These are phyloP conservation scores for Diplogasteroides magnus DNA, from an alignment of 1,140 invertebrate genomes.

Conservation along the genomic window DNA sequence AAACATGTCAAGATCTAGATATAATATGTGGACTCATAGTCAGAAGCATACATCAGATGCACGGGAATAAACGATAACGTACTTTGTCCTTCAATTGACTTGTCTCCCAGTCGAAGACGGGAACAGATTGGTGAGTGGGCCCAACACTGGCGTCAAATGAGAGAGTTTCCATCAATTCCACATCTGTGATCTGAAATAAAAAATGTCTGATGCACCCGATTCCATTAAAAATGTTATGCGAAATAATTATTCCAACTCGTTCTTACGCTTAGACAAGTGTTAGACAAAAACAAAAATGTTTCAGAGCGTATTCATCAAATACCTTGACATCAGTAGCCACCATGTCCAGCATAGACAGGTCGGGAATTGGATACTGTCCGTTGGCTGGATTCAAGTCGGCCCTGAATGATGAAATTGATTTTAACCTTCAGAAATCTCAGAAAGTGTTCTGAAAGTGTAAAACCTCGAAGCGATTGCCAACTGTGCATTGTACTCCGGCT, in stretches of 20 bases:
- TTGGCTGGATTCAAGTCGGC: not conserved
- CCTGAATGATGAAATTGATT: too few relatives aligned
- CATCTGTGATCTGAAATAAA: constrained; percentile 55
- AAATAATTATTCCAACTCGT: not conserved
- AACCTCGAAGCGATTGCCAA: not conserved
- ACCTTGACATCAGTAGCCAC: not conserved
- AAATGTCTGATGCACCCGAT: not conserved
- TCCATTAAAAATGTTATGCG: too few relatives aligned
- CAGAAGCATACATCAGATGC: too few relatives aligned
- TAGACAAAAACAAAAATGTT: too few relatives aligned
- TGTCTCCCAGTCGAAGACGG: not conserved
- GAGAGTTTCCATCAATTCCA: constrained; percentile 44
- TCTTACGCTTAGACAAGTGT: not conserved
- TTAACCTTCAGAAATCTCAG: too few relatives aligned
- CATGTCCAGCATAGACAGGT: not conserved
- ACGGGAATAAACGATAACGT: too few relatives aligned
- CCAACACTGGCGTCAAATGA: not conserved
- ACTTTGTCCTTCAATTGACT: too few relatives aligned
- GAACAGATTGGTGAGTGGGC: not conserved
- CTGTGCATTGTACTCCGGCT: not conserved
- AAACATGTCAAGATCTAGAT: too few relatives aligned
- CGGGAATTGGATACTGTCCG: not conserved
- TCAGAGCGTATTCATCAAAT: too few relatives aligned
- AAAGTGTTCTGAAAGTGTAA: too few relatives aligned
- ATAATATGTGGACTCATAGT: too few relatives aligned